Conservation (phyloP, 1,140 invertebrate genomes). For the Brachionus manjavacas region DNA sequence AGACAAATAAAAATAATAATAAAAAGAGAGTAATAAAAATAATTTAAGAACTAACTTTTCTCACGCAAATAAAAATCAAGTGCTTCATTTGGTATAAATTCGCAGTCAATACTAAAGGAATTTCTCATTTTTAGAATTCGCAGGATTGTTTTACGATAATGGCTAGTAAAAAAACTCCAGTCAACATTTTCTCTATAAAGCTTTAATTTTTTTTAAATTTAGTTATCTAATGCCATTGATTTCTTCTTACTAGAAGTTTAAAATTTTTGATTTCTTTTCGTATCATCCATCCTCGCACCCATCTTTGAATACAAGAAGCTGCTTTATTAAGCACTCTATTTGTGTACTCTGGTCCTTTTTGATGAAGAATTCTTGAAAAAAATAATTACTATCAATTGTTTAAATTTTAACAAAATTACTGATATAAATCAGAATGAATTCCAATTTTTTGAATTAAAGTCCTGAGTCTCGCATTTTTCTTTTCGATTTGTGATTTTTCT, state of each 20-base stretch:
- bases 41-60: not conserved
- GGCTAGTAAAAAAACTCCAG: not conserved
- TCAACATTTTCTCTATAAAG: not conserved
- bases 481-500: not conserved
- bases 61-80: constrained; percentile 23
- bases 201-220: not conserved
- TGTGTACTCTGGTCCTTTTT: constrained; percentile 9
- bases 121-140: constrained; percentile 30
- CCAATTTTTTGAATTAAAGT: constrained; percentile 15
- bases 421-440: constrained; percentile 27
- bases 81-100: constrained; percentile 8
- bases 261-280: constrained; percentile 32
- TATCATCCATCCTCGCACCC: constrained; percentile 26
- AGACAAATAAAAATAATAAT: too few relatives aligned
- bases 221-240: too few relatives aligned
- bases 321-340: constrained; percentile 20
- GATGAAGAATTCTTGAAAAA: constrained; percentile 1
- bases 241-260: not conserved
- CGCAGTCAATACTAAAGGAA: not conserved
- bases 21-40: not conserved
- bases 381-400: not conserved
- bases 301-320: constrained; percentile 40
- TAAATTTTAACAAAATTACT: constrained; percentile 15
- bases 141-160: constrained; percentile 24
- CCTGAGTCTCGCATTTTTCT: not conserved